Percentiles rank a stretch among this genome's conserved stretches.
phyloP scores from a whole-genome alignment of 2,113 vertebrate species.

The Tenrec ecaudatus region DNA sequence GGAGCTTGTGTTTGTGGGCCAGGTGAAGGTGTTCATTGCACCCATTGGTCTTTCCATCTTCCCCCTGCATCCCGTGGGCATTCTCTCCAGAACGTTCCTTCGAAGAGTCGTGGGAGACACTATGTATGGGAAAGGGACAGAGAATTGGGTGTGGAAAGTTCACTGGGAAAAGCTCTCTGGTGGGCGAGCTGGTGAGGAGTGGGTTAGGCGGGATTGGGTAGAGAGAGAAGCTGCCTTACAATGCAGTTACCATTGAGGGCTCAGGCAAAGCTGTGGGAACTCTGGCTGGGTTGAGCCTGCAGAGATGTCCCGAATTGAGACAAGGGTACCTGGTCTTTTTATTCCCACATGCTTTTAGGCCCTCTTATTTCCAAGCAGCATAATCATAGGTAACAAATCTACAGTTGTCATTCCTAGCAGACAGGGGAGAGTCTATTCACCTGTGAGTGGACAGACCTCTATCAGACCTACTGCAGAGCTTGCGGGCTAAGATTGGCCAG shows the following conservation, averaged over 20 bases:
- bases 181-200: accelerated
- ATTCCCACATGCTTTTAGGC: background rate
- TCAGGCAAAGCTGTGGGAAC: background rate
- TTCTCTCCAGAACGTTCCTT: background rate
- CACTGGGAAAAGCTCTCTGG: background rate
- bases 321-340: background rate
- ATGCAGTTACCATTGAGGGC: background rate
- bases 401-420: background rate
- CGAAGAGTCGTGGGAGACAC: background rate
- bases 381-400: background rate
- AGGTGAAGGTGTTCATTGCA: background rate
- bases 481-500: background rate
- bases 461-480: accelerated
- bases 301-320: background rate
- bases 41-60: background rate
- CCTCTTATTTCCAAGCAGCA: background rate
- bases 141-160: background rate
- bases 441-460: too few relatives aligned
- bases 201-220: background rate
- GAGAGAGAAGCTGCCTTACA: background rate
- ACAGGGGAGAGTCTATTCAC: background rate
- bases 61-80: background rate
- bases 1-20: too few relatives aligned
- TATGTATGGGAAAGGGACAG: background rate
- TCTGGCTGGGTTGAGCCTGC: background rate